phyloP scores from a whole-genome alignment of 92 coral and sea anemone genomes.

The Zoanthus sociatus region DNA sequence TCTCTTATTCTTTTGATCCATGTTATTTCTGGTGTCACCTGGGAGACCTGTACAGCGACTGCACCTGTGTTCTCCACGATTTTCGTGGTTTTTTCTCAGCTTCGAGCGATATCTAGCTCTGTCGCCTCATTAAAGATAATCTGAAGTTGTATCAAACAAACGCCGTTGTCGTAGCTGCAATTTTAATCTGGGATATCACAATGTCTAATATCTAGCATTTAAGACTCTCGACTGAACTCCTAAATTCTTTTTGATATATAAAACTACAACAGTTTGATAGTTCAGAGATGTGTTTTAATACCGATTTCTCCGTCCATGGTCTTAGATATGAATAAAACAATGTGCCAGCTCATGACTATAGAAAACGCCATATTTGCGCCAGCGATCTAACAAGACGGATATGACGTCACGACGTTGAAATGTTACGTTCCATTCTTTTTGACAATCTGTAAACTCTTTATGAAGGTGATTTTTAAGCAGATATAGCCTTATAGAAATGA shows the following conservation, averaged over 20 bases:
- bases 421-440: no score
- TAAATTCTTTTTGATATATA: slow-evolving; percentile 2
- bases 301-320: no score
- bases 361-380: no score
- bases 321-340: no score
- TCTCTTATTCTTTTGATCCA: slow-evolving; percentile 4
- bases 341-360: no score
- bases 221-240: not conserved
- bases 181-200: slow-evolving; percentile 1
- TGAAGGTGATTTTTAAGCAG: no score
- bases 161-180: not conserved
- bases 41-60: slow-evolving; percentile 28
- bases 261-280: not conserved
- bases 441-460: no score
- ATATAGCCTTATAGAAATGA: no score
- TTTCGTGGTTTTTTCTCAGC: slow-evolving; percentile 14
- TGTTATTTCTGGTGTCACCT: slow-evolving; percentile 2
- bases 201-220: not conserved
- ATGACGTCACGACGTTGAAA: no score
- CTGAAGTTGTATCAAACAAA: slow-evolving; percentile 12
- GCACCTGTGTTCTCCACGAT: slow-evolving; percentile 14
- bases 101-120: slow-evolving; percentile 28
- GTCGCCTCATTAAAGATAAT: slow-evolving; percentile 21
- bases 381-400: no score
- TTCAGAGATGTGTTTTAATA: no score